Percentiles rank a stretch among this genome's conserved stretches.
These are phyloP conservation scores for Sarcophaga variegata DNA, from an alignment of 2,888 invertebrate genomes.

Conservation along the genomic window DNA sequence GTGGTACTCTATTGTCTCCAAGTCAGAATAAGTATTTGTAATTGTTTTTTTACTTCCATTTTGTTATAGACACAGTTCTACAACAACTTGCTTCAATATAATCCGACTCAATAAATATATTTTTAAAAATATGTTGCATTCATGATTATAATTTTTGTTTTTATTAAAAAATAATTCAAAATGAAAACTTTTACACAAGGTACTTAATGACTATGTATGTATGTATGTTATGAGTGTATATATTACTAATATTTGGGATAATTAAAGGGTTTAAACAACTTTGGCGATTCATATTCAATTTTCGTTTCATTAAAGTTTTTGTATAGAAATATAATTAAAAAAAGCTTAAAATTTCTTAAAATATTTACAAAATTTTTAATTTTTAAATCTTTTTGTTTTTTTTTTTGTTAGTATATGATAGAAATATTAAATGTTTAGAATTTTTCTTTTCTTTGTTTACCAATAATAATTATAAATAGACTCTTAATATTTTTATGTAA, in stretches of 20 bases:
- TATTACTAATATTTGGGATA: constrained; percentile 68
- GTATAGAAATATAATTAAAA: constrained; percentile 33
- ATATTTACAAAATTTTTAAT: constrained; percentile 59
- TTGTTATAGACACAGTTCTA: no score
- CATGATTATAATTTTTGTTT: constrained; percentile 44
- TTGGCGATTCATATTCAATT: constrained; percentile 60
- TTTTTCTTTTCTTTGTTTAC: neutral
- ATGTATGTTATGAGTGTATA: constrained; percentile 39
- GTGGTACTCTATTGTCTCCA: no score
- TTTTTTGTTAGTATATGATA: no score
- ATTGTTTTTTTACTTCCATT: no score
- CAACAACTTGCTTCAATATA: no score
- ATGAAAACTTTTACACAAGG: constrained; percentile 63
- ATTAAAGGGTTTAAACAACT: constrained; percentile 67
- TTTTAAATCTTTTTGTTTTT: neutral
- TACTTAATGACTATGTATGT: constrained; percentile 69
- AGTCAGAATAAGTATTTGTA: no score
- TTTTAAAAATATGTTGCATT: constrained; percentile 38
- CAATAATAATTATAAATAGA: constrained; percentile 58
- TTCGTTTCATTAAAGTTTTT: constrained; percentile 30
- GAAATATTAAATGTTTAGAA: constrained; percentile 13
- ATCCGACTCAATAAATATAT: neutral
- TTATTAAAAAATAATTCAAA: constrained; percentile 43
- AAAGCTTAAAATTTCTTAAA: constrained; percentile 33
- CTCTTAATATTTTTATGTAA: constrained; percentile 53